Conservation (phyloP, 2,888 invertebrate genomes). For the Pherbina coryleti region DNA sequence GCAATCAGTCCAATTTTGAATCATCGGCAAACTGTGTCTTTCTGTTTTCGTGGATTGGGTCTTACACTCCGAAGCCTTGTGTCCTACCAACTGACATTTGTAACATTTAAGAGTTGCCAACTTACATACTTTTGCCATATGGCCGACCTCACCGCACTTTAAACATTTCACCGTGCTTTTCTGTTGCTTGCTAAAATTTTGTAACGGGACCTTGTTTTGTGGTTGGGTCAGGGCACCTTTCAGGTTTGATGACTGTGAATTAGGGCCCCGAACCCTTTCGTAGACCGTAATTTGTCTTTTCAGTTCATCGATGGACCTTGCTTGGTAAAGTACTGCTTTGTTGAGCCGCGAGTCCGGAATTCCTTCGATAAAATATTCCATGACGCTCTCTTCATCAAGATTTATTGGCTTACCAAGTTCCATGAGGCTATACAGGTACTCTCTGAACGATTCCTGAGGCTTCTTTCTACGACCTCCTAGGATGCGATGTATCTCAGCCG, state of each 20-base stretch:
- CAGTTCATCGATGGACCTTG: conserved; percentile 19
- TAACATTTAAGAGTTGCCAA: no score
- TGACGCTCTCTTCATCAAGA: no score
- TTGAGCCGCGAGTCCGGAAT: no score
- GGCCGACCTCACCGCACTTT: conserved; percentile 20
- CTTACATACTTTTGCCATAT: no score
- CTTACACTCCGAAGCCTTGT: conserved; percentile 28
- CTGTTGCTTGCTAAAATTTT: conserved; percentile 16
- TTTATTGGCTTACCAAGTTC: no score
- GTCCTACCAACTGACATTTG: no score
- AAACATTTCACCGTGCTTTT: conserved; percentile 15
- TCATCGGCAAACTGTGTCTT: neutral
- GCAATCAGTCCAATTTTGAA: no score
- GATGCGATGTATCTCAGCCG: no score
- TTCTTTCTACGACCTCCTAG: no score
- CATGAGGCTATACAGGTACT: no score
- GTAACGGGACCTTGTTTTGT: neutral
- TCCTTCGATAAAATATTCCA: no score
- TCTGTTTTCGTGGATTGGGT: neutral
- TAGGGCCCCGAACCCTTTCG: conserved; percentile 31
- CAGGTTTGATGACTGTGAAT: conserved; percentile 14
- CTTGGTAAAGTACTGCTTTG: conserved; percentile 43
- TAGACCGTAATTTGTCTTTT: conserved; percentile 39
- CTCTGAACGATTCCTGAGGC: no score
- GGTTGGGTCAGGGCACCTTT: conserved; percentile 21